A percentile compares a stretch with the other conserved stretches of the same genome.
These are phyloP conservation scores for Nipponia nippon DNA, from an alignment of 2,113 vertebrate species.

Conservation along the genomic window DNA sequence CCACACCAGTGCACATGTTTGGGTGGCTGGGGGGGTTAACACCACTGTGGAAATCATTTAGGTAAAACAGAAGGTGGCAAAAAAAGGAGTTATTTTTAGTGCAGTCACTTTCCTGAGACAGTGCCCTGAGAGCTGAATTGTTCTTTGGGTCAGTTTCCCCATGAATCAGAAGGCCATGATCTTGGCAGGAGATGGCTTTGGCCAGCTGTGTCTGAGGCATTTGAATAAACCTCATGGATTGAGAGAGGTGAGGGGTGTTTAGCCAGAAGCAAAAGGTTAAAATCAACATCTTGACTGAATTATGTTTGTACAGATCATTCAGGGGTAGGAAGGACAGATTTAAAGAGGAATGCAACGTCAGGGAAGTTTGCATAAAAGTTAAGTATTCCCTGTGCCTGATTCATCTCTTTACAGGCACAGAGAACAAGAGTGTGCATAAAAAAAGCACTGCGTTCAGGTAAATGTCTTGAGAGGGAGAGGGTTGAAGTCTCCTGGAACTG, in stretches of 20 bases:
- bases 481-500: neutral
- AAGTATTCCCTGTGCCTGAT: neutral
- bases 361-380: neutral
- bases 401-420: neutral
- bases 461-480: neutral
- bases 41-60: neutral
- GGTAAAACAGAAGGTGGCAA: neutral
- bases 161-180: neutral
- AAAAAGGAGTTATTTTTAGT: neutral
- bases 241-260: neutral
- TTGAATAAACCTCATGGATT: neutral
- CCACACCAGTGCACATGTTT: neutral
- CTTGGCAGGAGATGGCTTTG: neutral
- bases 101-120: neutral
- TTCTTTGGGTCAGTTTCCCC: neutral
- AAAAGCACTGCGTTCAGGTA: neutral
- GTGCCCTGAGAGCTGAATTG: neutral
- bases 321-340: neutral
- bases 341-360: neutral
- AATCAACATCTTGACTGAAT: neutral
- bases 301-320: neutral
- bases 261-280: neutral
- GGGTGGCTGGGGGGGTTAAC: neutral
- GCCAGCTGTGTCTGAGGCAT: neutral
- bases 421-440: neutral